Evolutionary conservation across 2,888 invertebrate genomes (phyloP), one percentile per base, ranked within the genome.

Genomic region (Meteorus colon): DNA sequence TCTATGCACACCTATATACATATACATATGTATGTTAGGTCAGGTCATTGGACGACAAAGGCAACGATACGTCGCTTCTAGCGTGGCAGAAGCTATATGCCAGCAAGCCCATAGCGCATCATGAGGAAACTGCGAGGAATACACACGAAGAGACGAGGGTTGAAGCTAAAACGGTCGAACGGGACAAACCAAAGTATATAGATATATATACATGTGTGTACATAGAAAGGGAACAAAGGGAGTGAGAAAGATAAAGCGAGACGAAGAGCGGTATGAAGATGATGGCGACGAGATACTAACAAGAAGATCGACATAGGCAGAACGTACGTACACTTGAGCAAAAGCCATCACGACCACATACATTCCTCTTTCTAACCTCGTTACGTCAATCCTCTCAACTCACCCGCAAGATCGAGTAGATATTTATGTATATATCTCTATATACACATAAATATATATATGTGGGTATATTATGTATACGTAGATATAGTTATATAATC

Each of bases 341-440:
- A 84, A 84, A 85, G 82, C 84, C 78, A 80, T 55, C 55, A 55
- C 55, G 19, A 55, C 81, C 80, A 78, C 81, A 81, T 80, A 79
- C 83, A 83, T 84, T 84, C 82, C 85, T 83, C 29, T 77, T 69
- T 75, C n/a, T 86, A 86, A 86, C 82, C 83, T 85, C 78, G 82
- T 86, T 86, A 86, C 79, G 80, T 82, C 84, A 84, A 70, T 79
- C 86, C 82, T 82, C 83, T 86, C 84, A 83, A 84, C 81, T 85
- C 84, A 85, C 83, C 84, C 84, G 77, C 81, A 71, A 78, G 81
- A 84, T 81, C 80, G 19, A 55, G 81, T 77, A 72, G 79, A 80
- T 67, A 62, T 59, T 71, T 24, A 55, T 19, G n/a, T 55, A 55
- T 8, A 55, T 55, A n/a, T n/a, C n/a, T n/a, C n/a, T n/a, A n/a